Evolutionary conservation across 1,140 invertebrate species (phyloP).

Genomic region (Melanaphis sacchari): DNA sequence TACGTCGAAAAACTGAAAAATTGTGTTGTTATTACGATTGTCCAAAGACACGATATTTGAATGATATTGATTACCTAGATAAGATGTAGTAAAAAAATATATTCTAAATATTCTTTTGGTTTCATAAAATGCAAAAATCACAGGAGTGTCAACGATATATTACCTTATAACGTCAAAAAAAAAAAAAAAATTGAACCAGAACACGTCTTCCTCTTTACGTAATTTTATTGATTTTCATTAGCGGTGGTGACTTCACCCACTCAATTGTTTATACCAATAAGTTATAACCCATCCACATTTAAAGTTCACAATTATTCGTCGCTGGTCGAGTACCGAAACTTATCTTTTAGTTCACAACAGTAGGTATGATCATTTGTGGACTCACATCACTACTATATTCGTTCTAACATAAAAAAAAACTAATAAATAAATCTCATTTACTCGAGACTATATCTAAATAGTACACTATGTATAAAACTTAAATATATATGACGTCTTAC

Average conservation of each 20-base stretch:
- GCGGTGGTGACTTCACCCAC: neutral
- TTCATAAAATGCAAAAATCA: too few relatives aligned
- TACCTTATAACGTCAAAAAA: neutral
- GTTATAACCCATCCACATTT: neutral
- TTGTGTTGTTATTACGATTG: neutral
- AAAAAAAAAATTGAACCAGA: neutral
- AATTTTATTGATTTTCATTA: neutral
- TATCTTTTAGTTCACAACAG: neutral
- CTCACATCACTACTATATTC: neutral
- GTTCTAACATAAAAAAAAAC: neutral
- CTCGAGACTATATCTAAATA: neutral
- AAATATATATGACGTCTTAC: neutral
- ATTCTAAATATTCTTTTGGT: too few relatives aligned
- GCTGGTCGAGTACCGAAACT: neutral
- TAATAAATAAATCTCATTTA: neutral
- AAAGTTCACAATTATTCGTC: neutral
- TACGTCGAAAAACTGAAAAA: neutral
- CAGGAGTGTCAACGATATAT: neutral
- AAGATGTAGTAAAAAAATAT: too few relatives aligned
- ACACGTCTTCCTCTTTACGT: neutral
- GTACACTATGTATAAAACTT: neutral
- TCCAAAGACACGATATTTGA: neutral
- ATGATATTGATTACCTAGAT: neutral
- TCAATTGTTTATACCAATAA: neutral
- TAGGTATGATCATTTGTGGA: neutral